phyloP scores from a whole-genome alignment of 2,113 vertebrate species.

The Notarius quadriscutis region DNA sequence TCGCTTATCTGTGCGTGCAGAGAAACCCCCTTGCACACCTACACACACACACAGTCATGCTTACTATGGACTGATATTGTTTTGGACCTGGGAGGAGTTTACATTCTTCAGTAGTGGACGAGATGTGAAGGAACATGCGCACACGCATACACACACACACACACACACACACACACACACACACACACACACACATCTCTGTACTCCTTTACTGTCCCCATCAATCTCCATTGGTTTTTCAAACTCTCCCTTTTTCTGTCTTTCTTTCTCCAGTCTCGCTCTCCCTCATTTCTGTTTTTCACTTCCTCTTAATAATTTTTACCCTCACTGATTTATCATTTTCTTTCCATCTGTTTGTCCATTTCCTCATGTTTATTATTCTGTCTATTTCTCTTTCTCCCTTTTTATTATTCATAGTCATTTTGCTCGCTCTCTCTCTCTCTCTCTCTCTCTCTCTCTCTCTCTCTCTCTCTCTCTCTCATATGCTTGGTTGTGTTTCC shows the following conservation, averaged over 20 bases:
- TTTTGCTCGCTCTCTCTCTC: background rate
- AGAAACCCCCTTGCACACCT: background rate
- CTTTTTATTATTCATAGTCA: no score
- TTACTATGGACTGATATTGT: background rate
- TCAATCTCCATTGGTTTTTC: background rate
- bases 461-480: background rate
- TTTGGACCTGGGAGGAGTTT: background rate
- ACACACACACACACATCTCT: background rate
- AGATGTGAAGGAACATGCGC: background rate
- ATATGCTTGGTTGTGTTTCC: background rate
- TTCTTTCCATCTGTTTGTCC: background rate
- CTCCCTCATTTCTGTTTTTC: background rate
- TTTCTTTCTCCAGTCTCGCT: background rate
- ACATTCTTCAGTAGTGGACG: background rate
- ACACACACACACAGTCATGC: background rate
- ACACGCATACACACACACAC: background rate
- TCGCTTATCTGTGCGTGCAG: constrained; percentile 62
- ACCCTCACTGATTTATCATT: background rate
- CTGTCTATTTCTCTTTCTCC: no score
- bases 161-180: background rate
- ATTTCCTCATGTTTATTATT: background rate
- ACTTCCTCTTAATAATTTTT: no score
- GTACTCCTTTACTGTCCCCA: background rate
- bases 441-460: background rate
- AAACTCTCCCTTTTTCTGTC: constrained; percentile 1